Evolutionary conservation across 2,797 vertebrate species (phyloP), one percentile per base, ranked within the genome.

Genomic region (Enteromius afrohamiltoni): DNA sequence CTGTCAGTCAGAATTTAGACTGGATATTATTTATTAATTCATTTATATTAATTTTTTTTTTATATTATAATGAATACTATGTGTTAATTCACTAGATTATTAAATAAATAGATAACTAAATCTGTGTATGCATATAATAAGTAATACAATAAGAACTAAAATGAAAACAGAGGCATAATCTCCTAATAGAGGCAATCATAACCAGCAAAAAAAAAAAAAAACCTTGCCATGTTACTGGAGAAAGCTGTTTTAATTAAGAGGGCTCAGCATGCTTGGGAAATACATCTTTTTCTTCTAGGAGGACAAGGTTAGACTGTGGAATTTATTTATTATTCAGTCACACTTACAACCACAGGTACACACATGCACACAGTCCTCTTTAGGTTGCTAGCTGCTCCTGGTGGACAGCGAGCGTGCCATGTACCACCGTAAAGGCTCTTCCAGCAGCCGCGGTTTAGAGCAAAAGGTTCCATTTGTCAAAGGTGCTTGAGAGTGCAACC

Each of bases 401-500:
- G 93, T 91, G 90, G 91, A 89, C 81, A 82, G 67, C 85, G 88
- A 90, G 70, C 29, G 87, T 91, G 91, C 87, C 87, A 91, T 86
- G 80, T 91, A 86, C 90, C 89, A 86, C 91, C 91, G 92, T 91
- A 92, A 93, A 92, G 90, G 90, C 91, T 93, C 93, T 92, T 92
- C 89, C 87, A 89, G 91, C 86, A 91, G 91, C 88, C 89, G 75
- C 10, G 58, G 85, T 90, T 82, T 81, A 89, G 87, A 85, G 86
- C 86, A 88, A 93, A 93, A 91, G 93, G 91, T 86, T 93, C 94
- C 96, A 98, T 98, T 99, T 98, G 96, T 98, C 96, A 98, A 93
- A 94, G 94, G 95, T 95, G 92, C 92, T 86, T 91, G 91, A 95
- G 96, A 29, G 55, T n/a, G 42, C 42, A 45, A 45, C 9, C 82